phyloP scores from a whole-genome alignment of 1,140 invertebrate genomes.

The Saxidomus purpurata region DNA sequence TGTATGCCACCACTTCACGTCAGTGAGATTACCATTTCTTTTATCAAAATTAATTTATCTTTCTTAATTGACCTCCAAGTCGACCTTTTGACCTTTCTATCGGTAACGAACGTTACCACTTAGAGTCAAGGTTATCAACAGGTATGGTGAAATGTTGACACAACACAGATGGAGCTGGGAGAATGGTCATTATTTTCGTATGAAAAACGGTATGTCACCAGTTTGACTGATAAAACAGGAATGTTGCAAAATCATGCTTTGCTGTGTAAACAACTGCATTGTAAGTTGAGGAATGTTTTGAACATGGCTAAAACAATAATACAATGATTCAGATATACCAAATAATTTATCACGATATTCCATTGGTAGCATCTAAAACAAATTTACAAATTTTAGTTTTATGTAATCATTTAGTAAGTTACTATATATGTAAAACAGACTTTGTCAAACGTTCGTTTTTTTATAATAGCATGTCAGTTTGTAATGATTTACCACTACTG shows the following conservation, averaged over 20 bases:
- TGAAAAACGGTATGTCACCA: background rate
- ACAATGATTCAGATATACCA: no score
- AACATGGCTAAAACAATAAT: no score
- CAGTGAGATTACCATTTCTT: slow-evolving; percentile 5
- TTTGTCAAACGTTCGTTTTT: no score
- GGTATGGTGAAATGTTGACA: slow-evolving; percentile 12
- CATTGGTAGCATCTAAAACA: no score
- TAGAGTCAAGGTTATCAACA: slow-evolving; percentile 31
- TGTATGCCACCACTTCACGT: slow-evolving; percentile 24
- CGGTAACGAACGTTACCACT: background rate
- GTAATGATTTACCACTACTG: no score
- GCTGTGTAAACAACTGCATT: no score
- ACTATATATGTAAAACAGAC: no score
- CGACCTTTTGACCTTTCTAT: background rate
- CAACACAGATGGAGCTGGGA: background rate
- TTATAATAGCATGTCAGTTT: no score
- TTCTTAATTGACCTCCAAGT: slow-evolving; percentile 27
- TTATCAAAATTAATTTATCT: slow-evolving; percentile 43
- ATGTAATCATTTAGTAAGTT: no score
- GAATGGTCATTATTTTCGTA: slow-evolving; percentile 10
- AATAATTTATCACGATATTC: no score
- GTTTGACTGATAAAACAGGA: slow-evolving; percentile 6
- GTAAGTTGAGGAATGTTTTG: no score
- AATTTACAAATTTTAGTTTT: no score
- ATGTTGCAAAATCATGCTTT: background rate